These are phyloP conservation scores for Sphinx pinastri DNA, from an alignment of 2,888 invertebrate genomes.

Conservation along the genomic window DNA sequence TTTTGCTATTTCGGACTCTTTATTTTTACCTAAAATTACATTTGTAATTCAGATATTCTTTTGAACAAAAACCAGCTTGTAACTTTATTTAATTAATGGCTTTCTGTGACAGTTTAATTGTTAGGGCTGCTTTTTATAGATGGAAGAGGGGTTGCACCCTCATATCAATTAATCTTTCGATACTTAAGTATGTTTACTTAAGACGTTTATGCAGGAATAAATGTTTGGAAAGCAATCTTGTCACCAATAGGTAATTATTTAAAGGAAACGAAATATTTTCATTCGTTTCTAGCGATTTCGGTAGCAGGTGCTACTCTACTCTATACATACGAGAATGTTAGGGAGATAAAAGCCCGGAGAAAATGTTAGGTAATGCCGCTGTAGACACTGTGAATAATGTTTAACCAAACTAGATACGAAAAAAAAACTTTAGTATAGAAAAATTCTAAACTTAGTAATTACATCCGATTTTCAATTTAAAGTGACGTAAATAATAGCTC, in stretches of 20 bases:
- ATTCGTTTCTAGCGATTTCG: too few relatives aligned
- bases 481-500: too few relatives aligned
- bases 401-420: too few relatives aligned
- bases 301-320: too few relatives aligned
- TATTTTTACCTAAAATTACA: background rate
- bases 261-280: too few relatives aligned
- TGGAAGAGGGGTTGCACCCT: constrained; percentile 13
- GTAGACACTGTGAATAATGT: too few relatives aligned
- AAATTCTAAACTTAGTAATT: too few relatives aligned
- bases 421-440: too few relatives aligned
- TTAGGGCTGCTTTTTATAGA: constrained; percentile 21
- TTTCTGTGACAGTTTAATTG: constrained; percentile 21
- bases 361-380: too few relatives aligned
- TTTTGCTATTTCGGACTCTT: background rate
- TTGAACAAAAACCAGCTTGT: constrained; percentile 33
- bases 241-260: constrained; percentile 26
- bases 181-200: constrained; percentile 23
- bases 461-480: too few relatives aligned
- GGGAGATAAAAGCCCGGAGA: too few relatives aligned
- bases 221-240: constrained; percentile 47
- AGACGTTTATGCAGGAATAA: constrained; percentile 28
- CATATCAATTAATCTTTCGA: constrained; percentile 18
- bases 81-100: constrained; percentile 45
- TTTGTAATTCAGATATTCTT: background rate
- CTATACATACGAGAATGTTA: too few relatives aligned